Conservation (phyloP, 2,888 invertebrate species). For the Caradrina kadenii region DNA sequence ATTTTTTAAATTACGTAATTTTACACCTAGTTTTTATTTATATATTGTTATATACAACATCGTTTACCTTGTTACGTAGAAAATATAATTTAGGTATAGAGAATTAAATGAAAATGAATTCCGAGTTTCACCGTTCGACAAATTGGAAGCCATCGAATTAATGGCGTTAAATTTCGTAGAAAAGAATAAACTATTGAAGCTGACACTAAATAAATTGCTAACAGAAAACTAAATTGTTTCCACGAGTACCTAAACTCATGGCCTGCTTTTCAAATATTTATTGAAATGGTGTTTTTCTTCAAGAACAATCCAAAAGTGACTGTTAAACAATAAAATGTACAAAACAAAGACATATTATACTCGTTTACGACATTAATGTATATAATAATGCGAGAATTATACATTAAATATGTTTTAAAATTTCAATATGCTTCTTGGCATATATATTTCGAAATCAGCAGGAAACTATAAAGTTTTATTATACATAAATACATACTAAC, state of each 20-base stretch:
- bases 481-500: constrained; percentile 61
- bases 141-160: constrained; percentile 44
- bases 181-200: constrained; percentile 47
- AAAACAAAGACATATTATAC: constrained; percentile 59
- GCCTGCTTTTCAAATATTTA: constrained; percentile 34
- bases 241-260: constrained; percentile 37
- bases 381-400: constrained; percentile 62
- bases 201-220: constrained; percentile 49
- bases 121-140: constrained; percentile 9
- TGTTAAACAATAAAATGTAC: constrained; percentile 22
- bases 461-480: constrained; percentile 65
- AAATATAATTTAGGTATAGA: not conserved
- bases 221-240: constrained; percentile 51
- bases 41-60: no score
- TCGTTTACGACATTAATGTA: constrained; percentile 47
- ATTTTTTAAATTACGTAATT: no score
- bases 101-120: constrained; percentile 26
- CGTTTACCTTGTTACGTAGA: not conserved
- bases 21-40: no score
- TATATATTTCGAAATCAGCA: constrained; percentile 60
- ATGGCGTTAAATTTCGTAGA: constrained; percentile 37
- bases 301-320: constrained; percentile 23
- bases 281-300: constrained; percentile 25
- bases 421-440: constrained; percentile 43
- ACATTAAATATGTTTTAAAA: constrained; percentile 47